phyloP scores from a whole-genome alignment of 2,113 vertebrate species.

The Picathartes gymnocephalus region DNA sequence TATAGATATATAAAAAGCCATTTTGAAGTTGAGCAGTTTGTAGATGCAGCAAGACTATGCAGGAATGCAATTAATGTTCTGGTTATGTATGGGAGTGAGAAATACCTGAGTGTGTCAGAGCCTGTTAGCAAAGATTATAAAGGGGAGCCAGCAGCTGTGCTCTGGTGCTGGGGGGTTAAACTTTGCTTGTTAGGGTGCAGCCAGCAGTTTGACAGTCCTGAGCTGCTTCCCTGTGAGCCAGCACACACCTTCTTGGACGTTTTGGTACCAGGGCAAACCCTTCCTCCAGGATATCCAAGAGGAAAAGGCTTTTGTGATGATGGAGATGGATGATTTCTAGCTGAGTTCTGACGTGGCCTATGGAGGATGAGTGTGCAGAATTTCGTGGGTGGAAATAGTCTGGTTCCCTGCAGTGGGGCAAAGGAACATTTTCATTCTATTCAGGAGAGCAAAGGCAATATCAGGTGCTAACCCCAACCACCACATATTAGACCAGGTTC shows the following conservation, averaged over 20 bases:
- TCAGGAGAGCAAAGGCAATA: not conserved
- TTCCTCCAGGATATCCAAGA: not conserved
- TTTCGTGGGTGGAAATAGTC: not conserved
- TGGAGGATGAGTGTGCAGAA: not conserved
- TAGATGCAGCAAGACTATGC: not conserved
- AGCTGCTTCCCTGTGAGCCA: not conserved
- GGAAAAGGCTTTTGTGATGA: not conserved
- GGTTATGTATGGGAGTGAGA: not conserved
- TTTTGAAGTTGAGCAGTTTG: not conserved
- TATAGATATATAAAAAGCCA: not conserved
- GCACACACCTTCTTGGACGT: not conserved
- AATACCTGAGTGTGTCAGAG: not conserved
- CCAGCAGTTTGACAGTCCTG: not conserved
- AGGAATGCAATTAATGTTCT: not conserved
- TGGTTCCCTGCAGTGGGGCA: not conserved
- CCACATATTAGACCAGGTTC: not conserved
- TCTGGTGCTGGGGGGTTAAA: not conserved
- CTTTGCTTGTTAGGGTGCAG: not conserved
- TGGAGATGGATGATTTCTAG: not conserved
- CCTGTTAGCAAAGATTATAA: not conserved
- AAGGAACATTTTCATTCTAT: accelerated
- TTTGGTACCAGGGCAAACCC: not conserved
- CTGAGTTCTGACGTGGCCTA: not conserved
- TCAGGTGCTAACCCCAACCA: not conserved
- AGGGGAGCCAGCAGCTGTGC: not conserved